Conservation (phyloP, 2,797 vertebrate genomes). For the Acropternis orthonyx region DNA sequence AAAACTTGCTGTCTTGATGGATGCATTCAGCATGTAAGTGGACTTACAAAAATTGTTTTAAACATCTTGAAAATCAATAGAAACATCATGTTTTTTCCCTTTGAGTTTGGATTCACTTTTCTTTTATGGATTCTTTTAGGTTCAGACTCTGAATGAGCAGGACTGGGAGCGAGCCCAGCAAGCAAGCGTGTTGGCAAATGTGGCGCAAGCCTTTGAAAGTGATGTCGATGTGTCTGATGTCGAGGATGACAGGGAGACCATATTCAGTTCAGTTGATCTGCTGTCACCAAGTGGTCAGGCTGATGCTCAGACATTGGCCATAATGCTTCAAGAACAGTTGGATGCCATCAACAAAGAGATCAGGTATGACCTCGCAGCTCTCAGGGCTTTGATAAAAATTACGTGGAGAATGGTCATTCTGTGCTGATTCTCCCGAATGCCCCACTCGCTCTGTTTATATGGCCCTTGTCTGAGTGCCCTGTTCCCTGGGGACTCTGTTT, state of each 20-base stretch:
- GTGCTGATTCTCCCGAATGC: not conserved
- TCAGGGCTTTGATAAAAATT: not conserved
- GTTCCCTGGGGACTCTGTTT: not conserved
- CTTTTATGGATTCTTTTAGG: constrained; percentile 72
- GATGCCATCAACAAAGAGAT: constrained; percentile 99
- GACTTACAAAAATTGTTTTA: not conserved
- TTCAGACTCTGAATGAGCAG: constrained; percentile 96
- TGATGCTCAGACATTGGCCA: constrained; percentile 93
- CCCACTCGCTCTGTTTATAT: no score
- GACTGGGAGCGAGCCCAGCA: constrained; percentile 98
- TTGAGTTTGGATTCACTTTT: not conserved
- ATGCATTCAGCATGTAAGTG: constrained; percentile 77
- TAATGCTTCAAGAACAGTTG: constrained; percentile 98
- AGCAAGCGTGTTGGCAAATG: constrained; percentile 93
- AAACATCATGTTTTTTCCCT: not conserved
- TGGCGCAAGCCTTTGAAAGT: constrained; percentile 96
- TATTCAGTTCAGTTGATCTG: constrained; percentile 92
- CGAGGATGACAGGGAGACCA: constrained; percentile 90
- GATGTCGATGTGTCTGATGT: constrained; percentile 91
- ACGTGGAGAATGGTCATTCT: not conserved
- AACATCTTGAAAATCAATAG: not conserved
- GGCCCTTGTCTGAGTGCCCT: no score
- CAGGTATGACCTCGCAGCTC: constrained; percentile 72
- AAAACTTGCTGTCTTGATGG: constrained; percentile 65
- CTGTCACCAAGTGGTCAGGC: constrained; percentile 94